Evolutionary conservation across 2,797 vertebrate genomes (phyloP).

Genomic region (Rhynchotus rufescens): DNA sequence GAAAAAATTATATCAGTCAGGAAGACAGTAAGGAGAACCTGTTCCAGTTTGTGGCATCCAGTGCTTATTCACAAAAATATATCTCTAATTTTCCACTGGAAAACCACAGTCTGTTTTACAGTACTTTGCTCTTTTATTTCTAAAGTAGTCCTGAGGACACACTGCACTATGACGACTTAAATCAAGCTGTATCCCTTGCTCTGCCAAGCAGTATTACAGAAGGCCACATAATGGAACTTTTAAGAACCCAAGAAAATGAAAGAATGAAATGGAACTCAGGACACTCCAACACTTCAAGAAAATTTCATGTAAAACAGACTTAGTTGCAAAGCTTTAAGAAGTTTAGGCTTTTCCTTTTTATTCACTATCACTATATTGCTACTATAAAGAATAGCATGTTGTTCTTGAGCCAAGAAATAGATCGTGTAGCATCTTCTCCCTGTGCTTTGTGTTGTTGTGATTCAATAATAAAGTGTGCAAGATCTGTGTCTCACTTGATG

Average conservation of each 20-base stretch:
- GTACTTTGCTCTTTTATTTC: conserved; percentile 7
- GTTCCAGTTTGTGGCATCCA: neutral
- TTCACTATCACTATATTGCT: neutral
- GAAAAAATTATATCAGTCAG: neutral
- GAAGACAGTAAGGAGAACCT: neutral
- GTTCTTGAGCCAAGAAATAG: neutral
- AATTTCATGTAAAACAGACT: neutral
- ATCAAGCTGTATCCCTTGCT: neutral
- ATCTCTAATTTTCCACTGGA: neutral
- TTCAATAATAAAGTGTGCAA: neutral
- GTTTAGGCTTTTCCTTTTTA: neutral
- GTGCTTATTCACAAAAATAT: neutral
- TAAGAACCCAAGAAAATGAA: conserved; percentile 10
- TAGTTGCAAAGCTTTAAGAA: neutral
- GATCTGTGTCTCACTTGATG: neutral
- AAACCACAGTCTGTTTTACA: neutral
- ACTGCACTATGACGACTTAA: neutral
- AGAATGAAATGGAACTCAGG: neutral
- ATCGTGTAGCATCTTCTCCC: neutral
- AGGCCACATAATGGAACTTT: neutral
- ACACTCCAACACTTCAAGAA: neutral
- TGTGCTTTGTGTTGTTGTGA: neutral
- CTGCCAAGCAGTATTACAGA: conserved; percentile 11
- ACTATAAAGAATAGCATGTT: neutral
- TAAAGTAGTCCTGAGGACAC: conserved; percentile 1